Conservation (phyloP, 2,113 vertebrate genomes). For the Sinocyclocheilus maitianheensis region DNA sequence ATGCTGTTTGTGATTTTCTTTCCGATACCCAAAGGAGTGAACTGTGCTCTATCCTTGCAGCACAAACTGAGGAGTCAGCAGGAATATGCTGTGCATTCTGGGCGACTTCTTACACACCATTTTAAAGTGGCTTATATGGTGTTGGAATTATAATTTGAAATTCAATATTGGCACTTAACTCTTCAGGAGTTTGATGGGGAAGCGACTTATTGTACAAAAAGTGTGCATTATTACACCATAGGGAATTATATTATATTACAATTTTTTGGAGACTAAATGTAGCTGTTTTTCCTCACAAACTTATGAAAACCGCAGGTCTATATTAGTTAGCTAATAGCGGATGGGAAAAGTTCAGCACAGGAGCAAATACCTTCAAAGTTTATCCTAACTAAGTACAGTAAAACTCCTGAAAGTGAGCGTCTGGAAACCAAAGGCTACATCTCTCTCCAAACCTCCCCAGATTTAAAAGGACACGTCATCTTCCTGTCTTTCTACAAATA, state of each 20-base stretch:
- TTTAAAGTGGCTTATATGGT: constrained; percentile 30
- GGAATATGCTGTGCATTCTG: constrained; percentile 33
- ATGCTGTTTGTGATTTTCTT: constrained; percentile 54
- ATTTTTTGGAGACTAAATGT: neutral
- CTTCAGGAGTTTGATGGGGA: neutral
- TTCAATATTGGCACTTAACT: constrained; percentile 32
- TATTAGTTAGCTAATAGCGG: neutral
- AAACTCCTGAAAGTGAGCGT: constrained; percentile 33
- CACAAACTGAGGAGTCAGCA: constrained; percentile 52
- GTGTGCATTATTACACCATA: neutral
- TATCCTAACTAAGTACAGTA: constrained; percentile 17
- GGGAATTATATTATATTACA: neutral
- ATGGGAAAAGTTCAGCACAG: neutral
- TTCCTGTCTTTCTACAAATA: constrained; percentile 11
- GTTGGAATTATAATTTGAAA: constrained; percentile 30
- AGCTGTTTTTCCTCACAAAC: neutral
- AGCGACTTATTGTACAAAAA: neutral
- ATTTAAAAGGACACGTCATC: constrained; percentile 24
- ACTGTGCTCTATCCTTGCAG: constrained; percentile 36
- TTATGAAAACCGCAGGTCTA: neutral
- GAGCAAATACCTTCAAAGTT: constrained; percentile 16
- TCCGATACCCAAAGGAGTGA: constrained; percentile 53
- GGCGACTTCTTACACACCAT: constrained; percentile 9
- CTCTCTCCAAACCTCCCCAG: neutral
- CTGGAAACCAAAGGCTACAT: constrained; percentile 29